These are phyloP conservation scores for Drosophila acutilabella DNA, from an alignment of 2,888 invertebrate species.

Conservation along the genomic window DNA sequence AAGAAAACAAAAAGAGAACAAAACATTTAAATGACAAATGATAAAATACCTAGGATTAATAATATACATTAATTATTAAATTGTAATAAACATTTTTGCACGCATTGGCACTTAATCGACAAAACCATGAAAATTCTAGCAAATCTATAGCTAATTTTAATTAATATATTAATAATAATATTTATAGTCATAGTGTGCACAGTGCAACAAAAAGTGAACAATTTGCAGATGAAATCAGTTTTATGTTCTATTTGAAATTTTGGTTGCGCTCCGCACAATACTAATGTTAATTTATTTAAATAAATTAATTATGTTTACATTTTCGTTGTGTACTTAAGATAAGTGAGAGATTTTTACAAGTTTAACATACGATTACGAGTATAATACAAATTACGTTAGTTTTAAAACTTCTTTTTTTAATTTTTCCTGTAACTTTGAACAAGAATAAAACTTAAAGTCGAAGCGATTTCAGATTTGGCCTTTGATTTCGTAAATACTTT, in stretches of 20 bases:
- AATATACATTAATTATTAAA: constrained; percentile 31
- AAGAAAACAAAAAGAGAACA: constrained; percentile 50
- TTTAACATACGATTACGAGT: constrained; percentile 27
- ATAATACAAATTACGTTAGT: constrained; percentile 46
- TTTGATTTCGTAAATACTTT: neutral
- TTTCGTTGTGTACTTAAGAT: constrained; percentile 66
- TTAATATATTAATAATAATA: constrained; percentile 32
- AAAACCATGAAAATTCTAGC: constrained; percentile 39
- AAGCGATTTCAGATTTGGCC: constrained; percentile 43
- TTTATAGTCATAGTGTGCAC: constrained; percentile 27
- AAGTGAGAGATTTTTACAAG: constrained; percentile 39
- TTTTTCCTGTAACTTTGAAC: constrained; percentile 66
- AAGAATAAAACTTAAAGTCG: constrained; percentile 64
- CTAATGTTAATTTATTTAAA: constrained; percentile 44
- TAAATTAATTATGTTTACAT: constrained; percentile 36
- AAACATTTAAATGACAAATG: constrained; percentile 21
- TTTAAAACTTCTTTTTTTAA: constrained; percentile 32
- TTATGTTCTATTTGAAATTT: neutral
- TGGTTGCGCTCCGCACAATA: constrained; percentile 29
- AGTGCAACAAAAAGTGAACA: constrained; percentile 26
- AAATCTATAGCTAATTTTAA: constrained; percentile 67
- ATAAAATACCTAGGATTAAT: constrained; percentile 43
- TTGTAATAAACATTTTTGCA: constrained; percentile 67
- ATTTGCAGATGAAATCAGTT: neutral
- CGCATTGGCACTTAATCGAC: constrained; percentile 64